These are phyloP conservation scores for Scaptomyza flava DNA, from an alignment of 2,888 invertebrate species.

Conservation along the genomic window DNA sequence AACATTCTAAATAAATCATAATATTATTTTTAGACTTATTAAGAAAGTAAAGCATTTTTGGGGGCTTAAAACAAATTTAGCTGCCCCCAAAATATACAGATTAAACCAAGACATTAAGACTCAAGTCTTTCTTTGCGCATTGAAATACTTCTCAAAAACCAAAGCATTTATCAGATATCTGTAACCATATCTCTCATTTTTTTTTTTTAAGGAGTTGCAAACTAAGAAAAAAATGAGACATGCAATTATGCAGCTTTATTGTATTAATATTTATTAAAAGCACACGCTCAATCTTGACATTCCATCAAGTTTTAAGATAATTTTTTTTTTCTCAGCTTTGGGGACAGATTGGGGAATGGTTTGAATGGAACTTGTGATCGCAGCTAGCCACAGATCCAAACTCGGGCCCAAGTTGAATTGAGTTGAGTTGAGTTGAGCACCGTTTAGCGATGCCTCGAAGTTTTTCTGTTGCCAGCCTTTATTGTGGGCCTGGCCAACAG, in stretches of 20 bases:
- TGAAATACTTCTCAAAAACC: too few species aligned
- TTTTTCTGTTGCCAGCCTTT: constrained; percentile 42
- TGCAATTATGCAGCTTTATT: constrained; percentile 17
- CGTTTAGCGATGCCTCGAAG: constrained; percentile 46
- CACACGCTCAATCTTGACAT: constrained; percentile 23
- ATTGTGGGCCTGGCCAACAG: constrained; percentile 62
- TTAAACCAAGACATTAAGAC: too few species aligned
- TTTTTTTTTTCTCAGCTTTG: not conserved
- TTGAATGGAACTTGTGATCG: constrained; percentile 13
- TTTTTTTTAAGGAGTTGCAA: not conserved
- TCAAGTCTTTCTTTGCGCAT: too few species aligned
- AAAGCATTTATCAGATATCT: not conserved
- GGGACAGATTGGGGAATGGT: constrained; percentile 37
- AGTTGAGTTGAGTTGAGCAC: constrained; percentile 12
- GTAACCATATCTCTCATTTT: not conserved
- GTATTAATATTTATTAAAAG: constrained; percentile 40
- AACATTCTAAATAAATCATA: too few species aligned
- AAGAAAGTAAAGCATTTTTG: too few species aligned
- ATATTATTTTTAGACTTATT: too few species aligned
- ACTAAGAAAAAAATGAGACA: not conserved
- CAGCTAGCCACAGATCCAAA: constrained; percentile 28
- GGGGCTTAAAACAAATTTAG: too few species aligned
- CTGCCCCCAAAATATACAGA: too few species aligned
- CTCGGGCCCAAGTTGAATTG: not conserved
- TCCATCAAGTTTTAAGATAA: constrained; percentile 46